Base-by-base conservation (phyloP, 2,888 invertebrate species). In the Eilema sororculum region DNA sequence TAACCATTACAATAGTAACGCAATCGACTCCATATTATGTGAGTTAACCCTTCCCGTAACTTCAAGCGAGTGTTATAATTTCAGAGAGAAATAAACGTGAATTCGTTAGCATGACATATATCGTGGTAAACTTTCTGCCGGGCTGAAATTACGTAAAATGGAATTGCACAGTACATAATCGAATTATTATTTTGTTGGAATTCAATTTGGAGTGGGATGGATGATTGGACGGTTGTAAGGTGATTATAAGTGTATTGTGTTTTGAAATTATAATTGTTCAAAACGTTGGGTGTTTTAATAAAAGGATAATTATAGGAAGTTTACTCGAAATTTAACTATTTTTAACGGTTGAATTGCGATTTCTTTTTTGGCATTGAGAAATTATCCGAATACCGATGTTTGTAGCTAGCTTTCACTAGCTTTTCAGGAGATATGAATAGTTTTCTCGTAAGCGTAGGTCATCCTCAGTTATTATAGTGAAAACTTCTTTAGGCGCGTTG, bases 61-160 rank as follows among this genome's bases (percentile, higher is more conserved):
- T 60, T 65, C 9, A 46, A 41, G 30, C 58, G 67, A 76, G 67
- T 71, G 66, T 69, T 58, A 74, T 65, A 75, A 75, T 73, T 76
- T 72, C 24, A 65, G 66, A n/a, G 65, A 59, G 70, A 77, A 75
- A 79, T 74, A 72, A 74, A 68, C 61, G 65, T 69, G 67, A 74
- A 79, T 79, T 82, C 77, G 80, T 82, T 81, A 80, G 68, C 79
- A 76, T 76, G 81, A 81, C 82, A 84, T 77, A 83, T 78, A 82
- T 79, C 57, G 78, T 67, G 71, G 63, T 74, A 79, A 84, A 85
- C 76, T 84, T 86, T 83, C 69, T 60, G 67, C 69, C 64, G 64
- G 66, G 65, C 71, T 74, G 64, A 57, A 78, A 76, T 77, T 81
- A 77, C 74, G 64, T 65, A 71, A 78, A 73, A 74, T 77, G 67